Base-by-base conservation (phyloP, 2,113 vertebrate species). In the Saccopteryx leptura region DNA sequence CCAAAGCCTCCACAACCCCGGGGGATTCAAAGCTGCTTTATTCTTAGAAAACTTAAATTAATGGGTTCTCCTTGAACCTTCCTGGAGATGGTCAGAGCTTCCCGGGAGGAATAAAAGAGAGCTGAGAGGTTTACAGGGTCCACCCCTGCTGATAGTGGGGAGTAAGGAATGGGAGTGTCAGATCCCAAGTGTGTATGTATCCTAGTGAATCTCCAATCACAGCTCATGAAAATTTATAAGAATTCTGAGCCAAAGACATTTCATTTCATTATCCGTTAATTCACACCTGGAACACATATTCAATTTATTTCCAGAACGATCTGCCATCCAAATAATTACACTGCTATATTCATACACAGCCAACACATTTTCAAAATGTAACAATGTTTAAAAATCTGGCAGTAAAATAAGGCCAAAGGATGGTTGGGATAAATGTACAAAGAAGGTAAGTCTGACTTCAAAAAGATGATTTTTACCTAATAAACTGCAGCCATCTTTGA, bases 251-350 rank as follows among this genome's bases (percentile, higher is more conserved):
- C 80, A 65, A 58, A 78, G 61, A 79, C 14, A 92, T 69, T 95
- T 95, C 52, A 95, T 60, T 84, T 94, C n/a, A 71, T 96, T 65
- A 78, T 88, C 65, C 63, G 66, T 68, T 92, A 96, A 96, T 85
- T 94, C 90, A 82, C 26, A 90, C 39, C 56, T 88, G 48, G 56
- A 89, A 95, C 69, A 76, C 17, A 13, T 15, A 89, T 88, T 92
- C 85, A 74, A 54, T 84, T 95, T 88, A 84, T 24, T 95, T 48
- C 52, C 61, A 82, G 26, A 80, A 18, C n/a, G 19, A 91, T 74
- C 2, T 95, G 50, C 19, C 87, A 96, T 78, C 90, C 61, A 85
- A 83, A 79, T 72, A 72, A 94, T 81, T 81, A 72, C 58, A 94
- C 61, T 78, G 90, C 87, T 19, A 78, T 87, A 82, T 80, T 79